Evolutionary conservation across 2,113 vertebrate species (phyloP), one percentile per base, ranked within the genome.

Genomic region (Alligator mississippiensis): DNA sequence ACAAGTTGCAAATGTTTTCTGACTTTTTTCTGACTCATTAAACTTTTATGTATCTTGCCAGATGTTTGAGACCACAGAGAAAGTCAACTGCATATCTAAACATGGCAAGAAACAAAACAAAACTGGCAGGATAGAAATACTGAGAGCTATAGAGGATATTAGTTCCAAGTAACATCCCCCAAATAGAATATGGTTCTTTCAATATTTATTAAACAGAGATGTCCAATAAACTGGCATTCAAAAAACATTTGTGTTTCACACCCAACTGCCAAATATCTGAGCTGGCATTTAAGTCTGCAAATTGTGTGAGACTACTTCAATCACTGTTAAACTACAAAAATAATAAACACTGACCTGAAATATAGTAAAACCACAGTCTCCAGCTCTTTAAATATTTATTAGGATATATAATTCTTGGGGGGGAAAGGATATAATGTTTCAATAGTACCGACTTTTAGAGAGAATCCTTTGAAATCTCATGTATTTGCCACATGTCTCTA

Each of bases 1-100:
- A 95, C 34, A 95, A 96, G 72, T 94, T 96, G 68, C 62, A 97
- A 97, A 97, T 95, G 64, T 95, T 94, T 93, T 95, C 64, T 95
- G 90, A 96, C 66, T 96, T 95, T 75, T 94, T 96, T 97, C 70
- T 90, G 66, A 96, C 70, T 97, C 94, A 91, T 95, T 96, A 94
- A 96, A 96, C 64, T 94, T 96, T 92, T 92, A 80, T 90, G 72
- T 97, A 95, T 90, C 63, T 88, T 90, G 57, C 79, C 95, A 97
- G 95, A 95, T 95, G 87, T 96, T 94, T 97, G 80, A 92, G 88
- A 92, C 81, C 66, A 88, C 55, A 77, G 81, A 85, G 75, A 92
- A 84, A 96, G 77, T 93, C 84, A 90, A 94, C 79, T 68, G 38
- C 61, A 89, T 13, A 9, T 55, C 58, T 38, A 95, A 96, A 89